These are phyloP conservation scores for Phalloptychus januarius DNA, from an alignment of 2,797 vertebrate genomes.

Conservation along the genomic window DNA sequence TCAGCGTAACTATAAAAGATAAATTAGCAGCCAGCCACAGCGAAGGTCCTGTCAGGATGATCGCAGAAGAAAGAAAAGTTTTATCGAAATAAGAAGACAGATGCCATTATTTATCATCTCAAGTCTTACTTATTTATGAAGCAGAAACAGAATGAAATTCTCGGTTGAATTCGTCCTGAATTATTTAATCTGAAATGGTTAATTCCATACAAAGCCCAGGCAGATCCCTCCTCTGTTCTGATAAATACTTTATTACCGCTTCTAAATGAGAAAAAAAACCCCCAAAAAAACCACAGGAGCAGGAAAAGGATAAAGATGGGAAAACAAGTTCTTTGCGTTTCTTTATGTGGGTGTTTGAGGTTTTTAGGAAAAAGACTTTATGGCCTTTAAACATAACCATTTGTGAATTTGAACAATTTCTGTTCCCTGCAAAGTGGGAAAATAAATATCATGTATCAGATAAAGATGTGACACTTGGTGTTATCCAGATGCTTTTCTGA, in stretches of 20 bases:
- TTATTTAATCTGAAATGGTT: conserved; percentile 84
- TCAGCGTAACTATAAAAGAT: conserved; percentile 10
- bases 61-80: conserved; percentile 62
- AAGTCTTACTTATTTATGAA: conserved; percentile 83
- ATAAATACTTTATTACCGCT: conserved; percentile 84
- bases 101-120: conserved; percentile 85
- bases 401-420: background rate
- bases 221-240: conserved; percentile 82
- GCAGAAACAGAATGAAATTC: conserved; percentile 84
- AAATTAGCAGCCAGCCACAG: conserved; percentile 25
- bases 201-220: conserved; percentile 82
- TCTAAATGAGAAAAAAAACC: conserved; percentile 77
- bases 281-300: conserved; percentile 46
- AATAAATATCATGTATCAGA: conserved; percentile 35
- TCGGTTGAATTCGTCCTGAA: conserved; percentile 82
- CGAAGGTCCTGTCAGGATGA: conserved; percentile 35
- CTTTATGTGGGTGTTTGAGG: conserved; percentile 38
- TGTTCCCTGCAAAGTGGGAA: conserved; percentile 16
- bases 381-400: background rate
- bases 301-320: conserved; percentile 60
- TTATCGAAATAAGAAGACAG: conserved; percentile 72
- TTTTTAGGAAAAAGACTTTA: background rate
- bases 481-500: conserved; percentile 85
- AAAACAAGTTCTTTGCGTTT: conserved; percentile 41
- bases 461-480: conserved; percentile 52